These are phyloP conservation scores for Meda fulgida DNA, from an alignment of 2,797 vertebrate genomes.

Conservation along the genomic window DNA sequence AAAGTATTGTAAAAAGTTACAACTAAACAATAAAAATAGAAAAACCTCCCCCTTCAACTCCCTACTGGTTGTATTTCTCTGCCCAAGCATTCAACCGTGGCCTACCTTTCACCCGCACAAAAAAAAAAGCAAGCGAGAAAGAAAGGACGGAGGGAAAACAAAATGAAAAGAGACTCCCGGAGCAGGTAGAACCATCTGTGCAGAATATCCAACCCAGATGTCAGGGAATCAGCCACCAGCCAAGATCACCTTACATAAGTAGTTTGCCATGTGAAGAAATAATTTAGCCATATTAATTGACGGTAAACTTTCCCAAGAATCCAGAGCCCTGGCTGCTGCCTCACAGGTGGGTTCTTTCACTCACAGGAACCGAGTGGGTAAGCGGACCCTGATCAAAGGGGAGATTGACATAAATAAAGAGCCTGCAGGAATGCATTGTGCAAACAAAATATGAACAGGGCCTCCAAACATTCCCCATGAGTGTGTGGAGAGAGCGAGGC, in stretches of 20 bases:
- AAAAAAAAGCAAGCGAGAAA: constrained; percentile 48
- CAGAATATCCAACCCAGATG: constrained; percentile 84
- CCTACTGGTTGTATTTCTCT: constrained; percentile 55
- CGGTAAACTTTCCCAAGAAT: constrained; percentile 90
- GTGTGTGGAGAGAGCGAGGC: constrained; percentile 58
- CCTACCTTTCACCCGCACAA: constrained; percentile 61
- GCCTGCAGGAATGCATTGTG: constrained; percentile 85
- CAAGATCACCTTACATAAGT: constrained; percentile 88
- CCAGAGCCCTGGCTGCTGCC: constrained; percentile 73
- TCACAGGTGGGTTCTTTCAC: constrained; percentile 95
- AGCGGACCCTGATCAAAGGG: constrained; percentile 83
- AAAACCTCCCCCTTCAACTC: constrained; percentile 41
- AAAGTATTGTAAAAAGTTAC: no score
- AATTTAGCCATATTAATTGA: constrained; percentile 94
- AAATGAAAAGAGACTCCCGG: constrained; percentile 62
- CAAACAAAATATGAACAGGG: constrained; percentile 84
- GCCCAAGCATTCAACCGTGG: constrained; percentile 56
- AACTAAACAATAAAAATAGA: constrained; percentile 40
- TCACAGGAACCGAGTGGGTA: constrained; percentile 81
- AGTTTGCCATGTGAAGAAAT: constrained; percentile 91
- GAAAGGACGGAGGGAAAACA: constrained; percentile 38
- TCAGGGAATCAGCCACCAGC: constrained; percentile 73
- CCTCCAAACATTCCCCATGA: constrained; percentile 80
- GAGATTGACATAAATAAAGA: constrained; percentile 87
- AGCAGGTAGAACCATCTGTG: constrained; percentile 86